These are phyloP conservation scores for Dissostichus mawsoni DNA, from an alignment of 2,113 vertebrate species.

Conservation along the genomic window DNA sequence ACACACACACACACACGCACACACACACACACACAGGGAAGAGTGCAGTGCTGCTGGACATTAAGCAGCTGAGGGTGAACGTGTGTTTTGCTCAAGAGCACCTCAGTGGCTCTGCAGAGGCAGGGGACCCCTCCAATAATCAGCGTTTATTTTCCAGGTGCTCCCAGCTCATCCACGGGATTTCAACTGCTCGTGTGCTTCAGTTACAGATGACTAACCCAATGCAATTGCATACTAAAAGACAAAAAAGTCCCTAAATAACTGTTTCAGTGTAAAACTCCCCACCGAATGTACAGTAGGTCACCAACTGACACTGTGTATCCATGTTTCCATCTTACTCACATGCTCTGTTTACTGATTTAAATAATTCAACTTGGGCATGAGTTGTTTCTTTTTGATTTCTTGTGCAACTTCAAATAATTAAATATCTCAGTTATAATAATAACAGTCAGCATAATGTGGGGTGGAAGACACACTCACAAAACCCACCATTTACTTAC, in stretches of 20 bases:
- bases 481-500: not conserved
- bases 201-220: not conserved
- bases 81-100: slow-evolving; percentile 18
- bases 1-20: too few relatives aligned
- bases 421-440: not conserved
- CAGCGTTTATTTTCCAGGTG: not conserved
- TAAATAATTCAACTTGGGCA: not conserved
- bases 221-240: not conserved
- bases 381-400: not conserved
- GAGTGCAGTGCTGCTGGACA: not conserved
- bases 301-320: not conserved
- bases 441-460: not conserved
- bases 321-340: not conserved
- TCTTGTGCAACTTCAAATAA: not conserved
- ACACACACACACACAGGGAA: not conserved
- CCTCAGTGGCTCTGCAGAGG: not conserved
- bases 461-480: not conserved
- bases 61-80: not conserved
- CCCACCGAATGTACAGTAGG: too few relatives aligned
- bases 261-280: not conserved
- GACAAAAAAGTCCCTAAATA: slow-evolving; percentile 9
- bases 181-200: not conserved
- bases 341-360: not conserved
- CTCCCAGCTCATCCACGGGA: slow-evolving; percentile 4
- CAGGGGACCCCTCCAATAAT: not conserved